Percentiles rank a stretch among this genome's conserved stretches.
phyloP scores from a whole-genome alignment of 2,888 invertebrate species.

The Drosophila meridionalis region DNA sequence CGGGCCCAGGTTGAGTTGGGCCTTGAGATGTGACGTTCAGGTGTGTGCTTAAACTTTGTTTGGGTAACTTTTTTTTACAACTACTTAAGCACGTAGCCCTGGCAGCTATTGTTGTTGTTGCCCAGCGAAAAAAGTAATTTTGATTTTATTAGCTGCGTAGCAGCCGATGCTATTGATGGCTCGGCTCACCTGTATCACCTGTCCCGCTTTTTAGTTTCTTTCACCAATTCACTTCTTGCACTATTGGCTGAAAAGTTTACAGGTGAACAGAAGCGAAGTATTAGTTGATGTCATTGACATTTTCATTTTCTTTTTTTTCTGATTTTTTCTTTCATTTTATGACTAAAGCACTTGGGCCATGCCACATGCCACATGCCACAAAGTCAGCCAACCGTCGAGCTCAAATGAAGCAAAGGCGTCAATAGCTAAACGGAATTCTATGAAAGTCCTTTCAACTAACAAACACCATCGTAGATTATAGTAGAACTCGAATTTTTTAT shows the following conservation, averaged over 20 bases:
- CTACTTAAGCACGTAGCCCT: slow-evolving; percentile 63
- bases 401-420: slow-evolving; percentile 25
- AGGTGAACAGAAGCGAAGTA: slow-evolving; percentile 39
- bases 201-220: slow-evolving; percentile 18
- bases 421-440: slow-evolving; percentile 30
- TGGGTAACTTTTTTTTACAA: slow-evolving; percentile 60
- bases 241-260: slow-evolving; percentile 61
- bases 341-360: slow-evolving; percentile 37
- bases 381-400: slow-evolving; percentile 52
- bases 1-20: slow-evolving; percentile 14
- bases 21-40: slow-evolving; percentile 59
- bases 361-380: slow-evolving; percentile 55
- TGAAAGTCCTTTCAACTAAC: slow-evolving; percentile 2
- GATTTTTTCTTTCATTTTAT: slow-evolving; percentile 23
- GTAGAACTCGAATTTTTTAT: too few relatives aligned
- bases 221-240: slow-evolving; percentile 72
- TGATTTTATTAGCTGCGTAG: slow-evolving; percentile 80
- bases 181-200: slow-evolving; percentile 32
- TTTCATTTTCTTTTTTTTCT: slow-evolving; percentile 39
- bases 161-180: slow-evolving; percentile 67
- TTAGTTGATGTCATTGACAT: slow-evolving; percentile 60
- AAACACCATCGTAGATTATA: background rate
- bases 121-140: slow-evolving; percentile 71
- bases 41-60: slow-evolving; percentile 69
- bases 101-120: slow-evolving; percentile 40